Conservation (phyloP, 2,888 invertebrate genomes). For the Leptogaster cylindrica region DNA sequence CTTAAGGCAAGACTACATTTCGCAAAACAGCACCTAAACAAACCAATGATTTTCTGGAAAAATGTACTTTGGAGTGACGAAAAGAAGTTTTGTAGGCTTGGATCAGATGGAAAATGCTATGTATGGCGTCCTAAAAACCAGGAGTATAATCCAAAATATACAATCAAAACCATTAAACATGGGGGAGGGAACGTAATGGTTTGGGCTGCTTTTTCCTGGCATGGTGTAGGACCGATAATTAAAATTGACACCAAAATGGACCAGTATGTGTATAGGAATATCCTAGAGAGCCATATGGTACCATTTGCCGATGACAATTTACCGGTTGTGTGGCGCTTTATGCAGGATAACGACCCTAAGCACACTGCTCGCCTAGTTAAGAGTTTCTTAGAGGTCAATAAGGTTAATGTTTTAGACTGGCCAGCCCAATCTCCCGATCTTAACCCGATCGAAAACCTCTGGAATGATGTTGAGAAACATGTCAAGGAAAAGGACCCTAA, state of each 20-base stretch:
- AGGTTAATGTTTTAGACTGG: slow-evolving; percentile 5
- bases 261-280: slow-evolving; percentile 17
- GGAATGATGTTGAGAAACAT: not conserved
- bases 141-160: too few species aligned
- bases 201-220: slow-evolving; percentile 37
- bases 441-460: slow-evolving; percentile 22
- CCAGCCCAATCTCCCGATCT: slow-evolving; percentile 10
- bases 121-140: too few species aligned
- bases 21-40: too few species aligned
- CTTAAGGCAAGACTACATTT: too few species aligned
- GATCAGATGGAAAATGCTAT: too few species aligned
- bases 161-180: too few species aligned
- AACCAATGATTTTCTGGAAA: too few species aligned
- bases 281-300: slow-evolving; percentile 31
- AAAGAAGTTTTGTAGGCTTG: too few species aligned
- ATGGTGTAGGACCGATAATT: slow-evolving; percentile 36
- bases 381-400: not conserved
- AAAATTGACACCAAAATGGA: slow-evolving; percentile 42
- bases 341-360: slow-evolving; percentile 41
- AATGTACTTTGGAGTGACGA: too few species aligned
- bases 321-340: slow-evolving; percentile 34
- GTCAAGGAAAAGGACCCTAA: too few species aligned
- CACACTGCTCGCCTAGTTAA: slow-evolving; percentile 14
- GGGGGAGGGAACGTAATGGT: slow-evolving; percentile 38
- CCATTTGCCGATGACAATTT: slow-evolving; percentile 22